phyloP scores from a whole-genome alignment of 1,140 invertebrate genomes.

The Drosophila rufa region DNA sequence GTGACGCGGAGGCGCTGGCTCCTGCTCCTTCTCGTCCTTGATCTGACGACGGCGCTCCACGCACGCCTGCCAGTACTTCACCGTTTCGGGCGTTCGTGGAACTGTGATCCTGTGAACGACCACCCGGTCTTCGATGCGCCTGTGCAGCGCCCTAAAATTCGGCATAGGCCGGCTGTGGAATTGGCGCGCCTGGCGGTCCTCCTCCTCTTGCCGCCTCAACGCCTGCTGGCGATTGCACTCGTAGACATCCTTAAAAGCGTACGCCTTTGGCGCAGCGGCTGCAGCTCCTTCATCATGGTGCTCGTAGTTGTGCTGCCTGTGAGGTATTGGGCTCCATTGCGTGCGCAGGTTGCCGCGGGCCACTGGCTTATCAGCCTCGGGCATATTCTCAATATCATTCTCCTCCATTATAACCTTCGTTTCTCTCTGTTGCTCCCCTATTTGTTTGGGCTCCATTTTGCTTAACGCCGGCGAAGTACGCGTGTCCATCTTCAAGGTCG shows the following conservation, averaged over 20 bases:
- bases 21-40: slow-evolving; percentile 5
- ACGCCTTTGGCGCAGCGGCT: slow-evolving; percentile 42
- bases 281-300: too few relatives aligned
- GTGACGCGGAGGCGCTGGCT: neutral
- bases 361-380: neutral
- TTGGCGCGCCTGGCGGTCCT: slow-evolving; percentile 71
- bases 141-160: slow-evolving; percentile 66
- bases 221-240: slow-evolving; percentile 56
- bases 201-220: slow-evolving; percentile 44
- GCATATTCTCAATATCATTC: neutral
- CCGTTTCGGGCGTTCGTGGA: slow-evolving; percentile 60
- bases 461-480: too few relatives aligned
- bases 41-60: slow-evolving; percentile 11
- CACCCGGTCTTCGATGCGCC: slow-evolving; percentile 36
- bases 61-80: slow-evolving; percentile 54
- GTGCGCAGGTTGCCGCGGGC: slow-evolving; percentile 19
- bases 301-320: neutral
- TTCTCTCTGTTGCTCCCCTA: neutral
- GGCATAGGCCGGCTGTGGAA: slow-evolving; percentile 77
- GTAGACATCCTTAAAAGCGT: slow-evolving; percentile 54
- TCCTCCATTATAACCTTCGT: neutral
- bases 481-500: neutral
- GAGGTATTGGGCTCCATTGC: slow-evolving; percentile 34
- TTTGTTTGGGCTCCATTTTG: too few relatives aligned
- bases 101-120: slow-evolving; percentile 62